phyloP scores from a whole-genome alignment of 2,113 vertebrate species.

The Colaptes auratus region DNA sequence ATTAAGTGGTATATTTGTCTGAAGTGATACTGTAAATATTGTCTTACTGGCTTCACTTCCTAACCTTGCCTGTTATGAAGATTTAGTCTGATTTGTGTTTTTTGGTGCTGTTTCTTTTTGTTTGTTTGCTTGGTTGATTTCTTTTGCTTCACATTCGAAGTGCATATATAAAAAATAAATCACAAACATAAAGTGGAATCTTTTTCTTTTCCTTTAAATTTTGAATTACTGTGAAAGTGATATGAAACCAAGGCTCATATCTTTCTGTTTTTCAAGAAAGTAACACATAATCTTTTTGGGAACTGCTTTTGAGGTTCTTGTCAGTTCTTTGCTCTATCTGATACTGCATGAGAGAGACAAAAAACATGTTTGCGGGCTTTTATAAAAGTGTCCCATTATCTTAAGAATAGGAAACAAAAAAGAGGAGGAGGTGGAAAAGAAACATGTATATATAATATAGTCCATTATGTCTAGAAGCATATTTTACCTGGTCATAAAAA shows the following conservation, averaged over 20 bases:
- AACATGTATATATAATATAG: neutral
- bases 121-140: too few relatives aligned
- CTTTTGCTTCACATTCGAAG: neutral
- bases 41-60: neutral
- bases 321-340: neutral
- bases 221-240: neutral
- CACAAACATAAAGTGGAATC: neutral
- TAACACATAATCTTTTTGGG: neutral
- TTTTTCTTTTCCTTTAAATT: neutral
- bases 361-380: neutral
- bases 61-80: neutral
- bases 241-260: neutral
- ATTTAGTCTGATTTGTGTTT: neutral
- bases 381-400: neutral
- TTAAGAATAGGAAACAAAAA: neutral
- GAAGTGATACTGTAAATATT: neutral
- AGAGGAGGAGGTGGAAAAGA: fast-evolving
- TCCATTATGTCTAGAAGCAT: neutral
- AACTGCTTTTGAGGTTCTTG: neutral
- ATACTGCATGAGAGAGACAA: neutral
- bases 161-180: neutral
- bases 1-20: neutral
- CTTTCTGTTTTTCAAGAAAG: neutral
- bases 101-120: neutral
- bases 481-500: neutral